Evolutionary conservation across 2,888 invertebrate species (phyloP).

Genomic region (Calameuta idolon): DNA sequence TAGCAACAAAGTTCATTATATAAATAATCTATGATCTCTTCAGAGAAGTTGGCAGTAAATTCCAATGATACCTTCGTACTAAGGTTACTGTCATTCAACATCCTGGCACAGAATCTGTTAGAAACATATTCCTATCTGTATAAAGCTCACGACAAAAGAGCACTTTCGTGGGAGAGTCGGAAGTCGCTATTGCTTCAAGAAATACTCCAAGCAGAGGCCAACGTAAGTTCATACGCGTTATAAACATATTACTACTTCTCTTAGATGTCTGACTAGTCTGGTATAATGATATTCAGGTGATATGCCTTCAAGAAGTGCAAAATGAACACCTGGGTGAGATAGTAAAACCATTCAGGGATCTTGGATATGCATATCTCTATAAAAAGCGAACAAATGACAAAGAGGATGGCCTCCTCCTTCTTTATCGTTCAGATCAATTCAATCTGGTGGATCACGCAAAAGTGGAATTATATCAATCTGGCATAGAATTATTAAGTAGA

Average conservation of each 20-base stretch:
- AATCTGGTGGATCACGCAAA: conserved; percentile 73
- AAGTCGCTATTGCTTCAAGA: conserved; percentile 71
- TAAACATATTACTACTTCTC: conserved; percentile 10
- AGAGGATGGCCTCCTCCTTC: conserved; percentile 92
- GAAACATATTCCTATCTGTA: conserved; percentile 82
- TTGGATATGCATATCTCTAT: conserved; percentile 81
- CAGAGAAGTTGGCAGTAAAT: conserved; percentile 46
- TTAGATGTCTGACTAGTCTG: neutral
- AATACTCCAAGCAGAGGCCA: conserved; percentile 71
- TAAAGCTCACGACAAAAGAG: conserved; percentile 69
- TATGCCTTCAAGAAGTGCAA: conserved; percentile 94
- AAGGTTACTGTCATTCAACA: conserved; percentile 86
- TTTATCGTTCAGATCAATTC: conserved; percentile 79
- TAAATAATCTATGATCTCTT: conserved; percentile 14
- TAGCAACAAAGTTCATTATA: neutral
- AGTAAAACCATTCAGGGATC: conserved; percentile 69
- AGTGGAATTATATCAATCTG: conserved; percentile 79
- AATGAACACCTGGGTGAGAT: conserved; percentile 77
- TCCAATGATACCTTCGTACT: conserved; percentile 70
- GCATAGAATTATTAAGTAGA: conserved; percentile 78
- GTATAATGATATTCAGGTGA: conserved; percentile 70
- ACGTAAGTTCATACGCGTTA: conserved; percentile 67
- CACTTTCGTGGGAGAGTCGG: conserved; percentile 80
- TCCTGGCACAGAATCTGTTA: conserved; percentile 86
- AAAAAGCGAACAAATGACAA: conserved; percentile 86